Evolutionary conservation across 2,888 invertebrate genomes (phyloP).

Genomic region (Xestia ashworthii): DNA sequence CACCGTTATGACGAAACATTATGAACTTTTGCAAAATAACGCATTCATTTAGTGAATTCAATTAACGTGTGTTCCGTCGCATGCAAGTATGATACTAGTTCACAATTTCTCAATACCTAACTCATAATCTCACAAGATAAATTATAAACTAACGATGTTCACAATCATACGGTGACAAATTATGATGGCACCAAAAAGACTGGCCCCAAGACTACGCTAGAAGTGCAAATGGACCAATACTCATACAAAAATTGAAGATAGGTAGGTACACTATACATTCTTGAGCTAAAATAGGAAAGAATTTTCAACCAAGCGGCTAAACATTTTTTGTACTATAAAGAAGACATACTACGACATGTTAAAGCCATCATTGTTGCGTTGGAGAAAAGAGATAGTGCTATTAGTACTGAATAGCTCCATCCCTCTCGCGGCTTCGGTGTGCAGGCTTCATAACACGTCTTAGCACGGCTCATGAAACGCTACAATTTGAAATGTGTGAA

Average conservation of each 20-base stretch:
- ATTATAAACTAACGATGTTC: background rate
- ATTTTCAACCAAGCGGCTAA: background rate
- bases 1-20: background rate
- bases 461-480: background rate
- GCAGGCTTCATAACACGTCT: background rate
- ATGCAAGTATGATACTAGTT: background rate
- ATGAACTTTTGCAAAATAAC: background rate
- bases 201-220: slow-evolving; percentile 2
- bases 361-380: background rate
- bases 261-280: background rate
- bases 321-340: slow-evolving; percentile 1
- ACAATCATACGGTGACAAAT: background rate
- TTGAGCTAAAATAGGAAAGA: background rate
- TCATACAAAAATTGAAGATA: background rate
- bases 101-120: background rate
- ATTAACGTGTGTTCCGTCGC: background rate
- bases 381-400: background rate
- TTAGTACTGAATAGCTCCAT: background rate
- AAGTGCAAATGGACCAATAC: background rate
- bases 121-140: background rate
- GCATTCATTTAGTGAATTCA: background rate
- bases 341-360: slow-evolving; percentile 6
- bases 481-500: slow-evolving; percentile 63
- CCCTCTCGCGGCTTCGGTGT: background rate
- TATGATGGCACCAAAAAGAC: background rate